A percentile compares a stretch with the other conserved stretches of the same genome.
These are phyloP conservation scores for Megaceryle maxima DNA, from an alignment of 2,113 vertebrate genomes.

Conservation along the genomic window DNA sequence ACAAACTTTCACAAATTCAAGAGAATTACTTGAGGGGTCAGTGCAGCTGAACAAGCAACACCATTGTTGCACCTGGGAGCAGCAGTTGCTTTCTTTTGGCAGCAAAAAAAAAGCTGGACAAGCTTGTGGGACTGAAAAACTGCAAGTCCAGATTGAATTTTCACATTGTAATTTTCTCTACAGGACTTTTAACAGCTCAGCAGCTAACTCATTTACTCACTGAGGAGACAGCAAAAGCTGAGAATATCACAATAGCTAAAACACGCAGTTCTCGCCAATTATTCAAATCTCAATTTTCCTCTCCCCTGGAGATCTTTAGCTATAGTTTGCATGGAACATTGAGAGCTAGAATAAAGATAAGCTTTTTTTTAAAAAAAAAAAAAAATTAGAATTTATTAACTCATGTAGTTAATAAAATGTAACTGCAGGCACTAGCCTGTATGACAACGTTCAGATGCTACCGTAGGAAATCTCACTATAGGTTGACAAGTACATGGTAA, in stretches of 20 bases:
- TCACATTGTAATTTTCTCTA: slow-evolving; percentile 4
- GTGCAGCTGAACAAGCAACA: not conserved
- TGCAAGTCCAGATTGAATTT: slow-evolving; percentile 32
- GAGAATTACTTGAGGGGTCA: not conserved
- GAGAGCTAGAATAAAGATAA: not conserved
- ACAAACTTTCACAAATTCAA: not conserved
- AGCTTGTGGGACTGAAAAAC: slow-evolving; percentile 12
- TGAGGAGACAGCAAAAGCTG: slow-evolving; percentile 20
- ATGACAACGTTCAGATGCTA: not conserved
- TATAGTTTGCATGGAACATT: not conserved
- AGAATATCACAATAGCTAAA: slow-evolving; percentile 44
- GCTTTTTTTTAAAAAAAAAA: not conserved
- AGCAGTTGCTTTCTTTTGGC: not conserved
- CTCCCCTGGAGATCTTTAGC: slow-evolving; percentile 16
- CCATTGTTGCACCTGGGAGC: not conserved
- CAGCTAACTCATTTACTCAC: slow-evolving; percentile 17
- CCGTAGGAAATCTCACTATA: not conserved
- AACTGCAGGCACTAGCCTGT: not conserved
- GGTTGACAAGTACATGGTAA: not conserved
- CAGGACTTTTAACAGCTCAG: slow-evolving; percentile 50
- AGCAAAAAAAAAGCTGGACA: slow-evolving; percentile 9
- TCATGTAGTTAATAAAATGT: not conserved
- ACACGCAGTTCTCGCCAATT: slow-evolving; percentile 5
- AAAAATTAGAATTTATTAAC: not conserved
- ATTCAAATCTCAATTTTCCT: slow-evolving; percentile 36